phyloP scores from a whole-genome alignment of 2,888 invertebrate genomes.

The Bugulina stolonifera region DNA sequence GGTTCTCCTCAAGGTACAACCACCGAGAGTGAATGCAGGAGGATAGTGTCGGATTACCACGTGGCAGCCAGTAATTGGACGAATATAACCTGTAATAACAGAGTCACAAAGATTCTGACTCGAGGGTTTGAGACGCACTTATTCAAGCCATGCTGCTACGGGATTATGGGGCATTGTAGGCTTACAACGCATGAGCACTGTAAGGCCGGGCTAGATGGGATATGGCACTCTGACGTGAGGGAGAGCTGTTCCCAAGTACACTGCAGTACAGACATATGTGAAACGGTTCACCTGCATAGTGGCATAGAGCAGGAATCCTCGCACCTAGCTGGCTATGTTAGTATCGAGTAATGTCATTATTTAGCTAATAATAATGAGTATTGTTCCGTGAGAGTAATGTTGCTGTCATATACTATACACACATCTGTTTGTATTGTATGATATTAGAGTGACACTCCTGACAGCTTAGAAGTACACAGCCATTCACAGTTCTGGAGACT shows the following conservation, averaged over 20 bases:
- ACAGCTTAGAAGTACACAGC: not conserved
- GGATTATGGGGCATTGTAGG: constrained; percentile 11
- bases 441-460: not conserved
- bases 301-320: not conserved
- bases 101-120: not conserved
- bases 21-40: not conserved
- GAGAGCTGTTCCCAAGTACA: constrained; percentile 17
- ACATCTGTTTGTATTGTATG: too few species aligned
- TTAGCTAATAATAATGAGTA: too few species aligned
- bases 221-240: not conserved
- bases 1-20: constrained; percentile 24
- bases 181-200: constrained; percentile 21
- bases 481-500: constrained; percentile 24
- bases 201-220: not conserved
- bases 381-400: too few species aligned
- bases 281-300: not conserved
- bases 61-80: not conserved
- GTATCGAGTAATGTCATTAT: too few species aligned
- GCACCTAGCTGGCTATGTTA: not conserved
- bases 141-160: constrained; percentile 26
- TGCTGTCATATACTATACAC: too few species aligned
- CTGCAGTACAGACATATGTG: constrained; percentile 11
- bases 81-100: constrained; percentile 2
- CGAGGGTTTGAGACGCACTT: constrained; percentile 1
- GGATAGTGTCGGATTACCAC: not conserved